Evolutionary conservation across 2,888 invertebrate genomes (phyloP), one percentile per base, ranked within the genome.

Genomic region (Cryptus viduatorius): DNA sequence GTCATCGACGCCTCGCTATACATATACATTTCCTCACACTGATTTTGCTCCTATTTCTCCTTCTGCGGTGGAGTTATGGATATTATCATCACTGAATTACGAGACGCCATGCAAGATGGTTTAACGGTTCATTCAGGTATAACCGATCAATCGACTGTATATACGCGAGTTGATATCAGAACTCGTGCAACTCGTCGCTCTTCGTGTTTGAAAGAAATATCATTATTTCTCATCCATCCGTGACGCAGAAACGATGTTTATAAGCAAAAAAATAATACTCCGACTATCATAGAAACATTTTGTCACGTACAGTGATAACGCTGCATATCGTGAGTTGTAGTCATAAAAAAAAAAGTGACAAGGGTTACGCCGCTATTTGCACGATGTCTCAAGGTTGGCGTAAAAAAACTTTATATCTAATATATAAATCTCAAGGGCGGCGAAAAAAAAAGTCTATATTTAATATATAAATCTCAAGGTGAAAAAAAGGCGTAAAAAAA

Each of bases 31-130:
- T 67, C 53, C 42, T n/a, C 44, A n/a, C 4, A 31, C 12, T 46
- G 42, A 48, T 61, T 19, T 19, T 46, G 19, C 61, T 64, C 69
- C 59, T 37, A 61, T 69, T 59, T 59, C 48, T 61, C 50, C 71
- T 50, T 19, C 46, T 48, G 59, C 50, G 61, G 42, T 79, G 42
- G 16, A 64, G 46, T 46, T 79, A n/a, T 61, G 61, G 48, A 78
- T 68, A 79, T 79, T 79, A 79, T 79, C 76, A 42, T 61, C 69
- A 31, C 19, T 79, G 79, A 79, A 71, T 79, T 64, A 71, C 42
- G 50, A 42, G 69, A 64, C 19, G 50, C 61, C 64, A 29, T 42
- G 71, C 48, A 50, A 71, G 61, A 71, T 71, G 61, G 8, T 64
- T 64, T 50, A 71, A 79, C 71, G 64, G 64, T 71, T 61, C 61